Evolutionary conservation across 2,888 invertebrate genomes (phyloP).

Genomic region (Tenthredo notha): DNA sequence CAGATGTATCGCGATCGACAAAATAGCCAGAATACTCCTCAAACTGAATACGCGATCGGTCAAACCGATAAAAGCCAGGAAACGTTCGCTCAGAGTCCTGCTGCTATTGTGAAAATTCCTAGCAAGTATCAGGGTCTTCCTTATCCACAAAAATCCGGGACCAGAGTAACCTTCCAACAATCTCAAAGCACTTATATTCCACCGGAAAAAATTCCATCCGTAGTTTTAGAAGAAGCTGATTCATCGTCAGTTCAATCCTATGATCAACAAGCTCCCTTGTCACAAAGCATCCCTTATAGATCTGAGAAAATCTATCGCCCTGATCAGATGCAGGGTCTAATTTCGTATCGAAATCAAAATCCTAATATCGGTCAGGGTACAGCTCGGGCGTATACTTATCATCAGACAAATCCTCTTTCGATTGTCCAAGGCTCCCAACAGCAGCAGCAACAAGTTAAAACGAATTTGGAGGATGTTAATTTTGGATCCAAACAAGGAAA

Average conservation of each 20-base stretch:
- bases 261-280: neutral
- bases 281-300: constrained; percentile 52
- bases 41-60: neutral
- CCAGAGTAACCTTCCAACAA: constrained; percentile 65
- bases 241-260: constrained; percentile 1
- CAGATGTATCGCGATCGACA: neutral
- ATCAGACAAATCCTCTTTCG: constrained; percentile 68
- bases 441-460: constrained; percentile 59
- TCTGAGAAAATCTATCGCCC: constrained; percentile 61
- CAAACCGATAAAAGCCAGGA: constrained; percentile 17
- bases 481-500: constrained; percentile 67
- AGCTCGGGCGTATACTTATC: constrained; percentile 67
- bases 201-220: constrained; percentile 59
- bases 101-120: constrained; percentile 54
- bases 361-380: constrained; percentile 64
- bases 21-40: neutral
- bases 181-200: constrained; percentile 67
- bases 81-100: constrained; percentile 63
- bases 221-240: constrained; percentile 46
- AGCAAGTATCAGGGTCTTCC: constrained; percentile 62
- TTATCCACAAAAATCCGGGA: constrained; percentile 65
- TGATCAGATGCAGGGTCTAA: constrained; percentile 61
- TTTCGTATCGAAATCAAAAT: constrained; percentile 65
- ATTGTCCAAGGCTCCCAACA: constrained; percentile 55
- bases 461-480: constrained; percentile 65